phyloP scores from a whole-genome alignment of 2,888 invertebrate genomes.

The Melieria crassipennis region DNA sequence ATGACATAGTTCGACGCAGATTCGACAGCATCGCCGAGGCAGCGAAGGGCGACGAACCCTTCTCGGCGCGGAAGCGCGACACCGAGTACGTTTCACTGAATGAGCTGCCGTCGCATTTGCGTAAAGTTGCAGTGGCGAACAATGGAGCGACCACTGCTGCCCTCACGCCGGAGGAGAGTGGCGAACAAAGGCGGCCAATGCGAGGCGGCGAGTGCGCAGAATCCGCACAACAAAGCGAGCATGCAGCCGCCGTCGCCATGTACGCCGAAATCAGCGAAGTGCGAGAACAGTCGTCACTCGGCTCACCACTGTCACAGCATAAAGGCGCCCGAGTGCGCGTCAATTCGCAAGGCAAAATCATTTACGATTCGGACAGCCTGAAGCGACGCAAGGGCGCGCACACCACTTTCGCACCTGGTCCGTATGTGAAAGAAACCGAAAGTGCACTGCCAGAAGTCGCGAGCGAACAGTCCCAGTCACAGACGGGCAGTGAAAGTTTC shows the following conservation, averaged over 20 bases:
- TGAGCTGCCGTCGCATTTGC: conserved; percentile 73
- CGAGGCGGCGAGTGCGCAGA: conserved; percentile 45
- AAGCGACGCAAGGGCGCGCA: conserved; percentile 80
- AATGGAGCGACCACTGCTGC: conserved; percentile 12
- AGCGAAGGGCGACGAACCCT: conserved; percentile 31
- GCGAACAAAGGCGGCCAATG: conserved; percentile 10
- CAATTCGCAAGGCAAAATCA: conserved; percentile 87
- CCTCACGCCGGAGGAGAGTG: neutral
- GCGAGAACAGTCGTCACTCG: conserved; percentile 52
- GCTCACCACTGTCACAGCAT: conserved; percentile 45
- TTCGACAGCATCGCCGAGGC: conserved; percentile 65
- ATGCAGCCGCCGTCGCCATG: conserved; percentile 56
- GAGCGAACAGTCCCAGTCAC: conserved; percentile 25
- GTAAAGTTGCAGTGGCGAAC: conserved; percentile 47
- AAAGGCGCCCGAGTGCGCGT: conserved; percentile 74
- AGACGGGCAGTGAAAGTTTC: conserved; percentile 47
- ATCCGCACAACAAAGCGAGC: conserved; percentile 46
- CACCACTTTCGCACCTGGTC: conserved; percentile 88
- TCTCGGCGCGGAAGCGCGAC: conserved; percentile 16
- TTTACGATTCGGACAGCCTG: conserved; percentile 87
- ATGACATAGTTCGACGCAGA: conserved; percentile 75
- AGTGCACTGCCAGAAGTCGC: conserved; percentile 52
- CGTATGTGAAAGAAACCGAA: conserved; percentile 78
- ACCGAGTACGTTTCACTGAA: conserved; percentile 82
- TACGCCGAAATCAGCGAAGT: conserved; percentile 61